Evolutionary conservation across 2,797 vertebrate genomes (phyloP).

Genomic region (Erpetoichthys calabaricus): DNA sequence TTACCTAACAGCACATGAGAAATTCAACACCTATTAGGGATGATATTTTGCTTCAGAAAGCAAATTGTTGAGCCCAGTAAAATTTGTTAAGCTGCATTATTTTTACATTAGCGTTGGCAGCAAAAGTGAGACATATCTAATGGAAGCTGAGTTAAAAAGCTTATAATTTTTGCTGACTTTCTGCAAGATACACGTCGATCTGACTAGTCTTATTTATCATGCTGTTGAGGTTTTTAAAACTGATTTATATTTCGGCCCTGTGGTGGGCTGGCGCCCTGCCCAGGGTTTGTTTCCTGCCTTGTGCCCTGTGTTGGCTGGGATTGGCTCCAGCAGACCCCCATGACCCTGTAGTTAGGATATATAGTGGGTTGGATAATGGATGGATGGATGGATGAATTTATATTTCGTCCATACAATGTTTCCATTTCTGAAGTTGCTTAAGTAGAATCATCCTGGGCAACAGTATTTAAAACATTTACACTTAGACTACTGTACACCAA

Average conservation of each 20-base stretch:
- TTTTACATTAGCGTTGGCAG: conserved; percentile 28
- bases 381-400: no score
- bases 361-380: no score
- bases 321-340: no score
- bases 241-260: background rate
- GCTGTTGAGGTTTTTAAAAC: conserved; percentile 18
- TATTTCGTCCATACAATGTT: no score
- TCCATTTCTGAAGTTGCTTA: background rate
- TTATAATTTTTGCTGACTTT: conserved; percentile 19
- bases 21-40: conserved; percentile 13
- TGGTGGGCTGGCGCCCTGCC: no score
- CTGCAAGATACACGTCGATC: conserved; percentile 20
- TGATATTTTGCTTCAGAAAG: conserved; percentile 20
- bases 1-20: background rate
- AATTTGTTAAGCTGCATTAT: conserved; percentile 35
- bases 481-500: background rate
- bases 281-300: no score
- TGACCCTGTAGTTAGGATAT: no score
- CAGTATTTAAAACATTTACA: conserved; percentile 23
- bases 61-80: conserved; percentile 27
- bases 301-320: no score
- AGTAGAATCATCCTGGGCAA: conserved; percentile 9
- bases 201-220: conserved; percentile 20
- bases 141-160: conserved; percentile 20
- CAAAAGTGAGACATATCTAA: conserved; percentile 20